phyloP scores from a whole-genome alignment of 2,797 vertebrate genomes.

The Urosaurus nigricauda region DNA sequence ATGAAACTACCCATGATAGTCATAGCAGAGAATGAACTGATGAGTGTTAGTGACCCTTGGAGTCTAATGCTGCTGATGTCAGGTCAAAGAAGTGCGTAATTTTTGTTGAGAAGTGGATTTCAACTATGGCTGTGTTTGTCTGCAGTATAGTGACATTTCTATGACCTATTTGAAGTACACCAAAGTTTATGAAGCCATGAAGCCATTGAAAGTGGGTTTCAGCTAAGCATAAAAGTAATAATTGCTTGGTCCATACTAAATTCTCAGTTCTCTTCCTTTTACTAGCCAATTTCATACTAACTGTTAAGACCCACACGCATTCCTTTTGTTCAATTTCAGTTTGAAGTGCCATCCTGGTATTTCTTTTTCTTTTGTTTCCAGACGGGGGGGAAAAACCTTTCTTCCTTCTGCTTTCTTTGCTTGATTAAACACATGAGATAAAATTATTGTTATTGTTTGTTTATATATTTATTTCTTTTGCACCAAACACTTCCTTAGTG shows the following conservation, averaged over 20 bases:
- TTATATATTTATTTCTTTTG: not conserved
- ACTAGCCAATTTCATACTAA: constrained; percentile 30
- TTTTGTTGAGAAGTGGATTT: constrained; percentile 12
- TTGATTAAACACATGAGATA: not conserved
- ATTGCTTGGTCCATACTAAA: constrained; percentile 11
- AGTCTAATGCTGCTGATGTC: not conserved
- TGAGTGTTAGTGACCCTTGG: not conserved
- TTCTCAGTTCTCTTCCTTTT: not conserved
- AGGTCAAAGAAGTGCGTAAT: not conserved
- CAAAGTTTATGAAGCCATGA: not conserved
- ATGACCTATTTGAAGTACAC: constrained; percentile 9
- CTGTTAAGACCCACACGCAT: not conserved
- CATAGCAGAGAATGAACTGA: not conserved
- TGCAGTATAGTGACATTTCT: not conserved
- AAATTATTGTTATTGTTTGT: not conserved
- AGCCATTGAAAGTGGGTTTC: not conserved
- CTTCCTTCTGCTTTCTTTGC: not conserved
- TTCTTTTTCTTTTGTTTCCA: constrained; percentile 32
- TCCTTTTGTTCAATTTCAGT: constrained; percentile 15
- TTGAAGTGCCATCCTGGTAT: constrained; percentile 16
- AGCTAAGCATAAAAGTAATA: constrained; percentile 1
- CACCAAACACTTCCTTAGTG: not conserved
- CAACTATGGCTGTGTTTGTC: not conserved
- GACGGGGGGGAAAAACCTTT: constrained; percentile 25
- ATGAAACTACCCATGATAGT: not conserved